Percentiles rank a stretch among this genome's conserved stretches.
Evolutionary conservation across 2,113 vertebrate species (phyloP).

Genomic region (Shinisaurus crocodilurus): DNA sequence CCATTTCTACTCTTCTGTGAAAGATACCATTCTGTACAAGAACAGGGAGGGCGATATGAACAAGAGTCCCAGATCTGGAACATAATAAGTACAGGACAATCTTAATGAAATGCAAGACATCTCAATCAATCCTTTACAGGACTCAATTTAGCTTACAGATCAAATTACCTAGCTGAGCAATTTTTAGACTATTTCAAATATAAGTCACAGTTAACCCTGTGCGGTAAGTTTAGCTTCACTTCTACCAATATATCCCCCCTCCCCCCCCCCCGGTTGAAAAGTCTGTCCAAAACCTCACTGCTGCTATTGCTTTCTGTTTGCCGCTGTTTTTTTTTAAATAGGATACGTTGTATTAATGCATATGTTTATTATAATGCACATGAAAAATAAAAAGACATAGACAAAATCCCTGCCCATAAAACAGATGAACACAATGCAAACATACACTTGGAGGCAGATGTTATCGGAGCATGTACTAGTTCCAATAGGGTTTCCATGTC

Average conservation of each 20-base stretch:
- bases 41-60: constrained; percentile 3
- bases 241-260: neutral
- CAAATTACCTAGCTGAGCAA: neutral
- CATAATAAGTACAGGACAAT: constrained; percentile 9
- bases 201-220: neutral
- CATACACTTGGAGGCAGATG: neutral
- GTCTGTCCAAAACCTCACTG: neutral
- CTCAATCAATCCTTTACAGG: constrained; percentile 23
- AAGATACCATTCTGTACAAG: neutral
- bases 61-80: constrained; percentile 3
- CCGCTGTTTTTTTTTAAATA: neutral
- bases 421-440: neutral
- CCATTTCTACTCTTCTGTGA: neutral
- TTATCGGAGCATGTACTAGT: neutral
- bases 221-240: neutral
- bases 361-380: neutral
- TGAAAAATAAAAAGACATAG: neutral
- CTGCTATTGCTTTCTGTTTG: neutral
- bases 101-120: constrained; percentile 26
- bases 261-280: neutral
- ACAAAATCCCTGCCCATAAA: neutral
- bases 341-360: neutral
- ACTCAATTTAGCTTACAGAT: constrained; percentile 11
- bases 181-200: neutral
- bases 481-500: no score